These are phyloP conservation scores for Orussus abietinus DNA, from an alignment of 1,140 invertebrate genomes.

Conservation along the genomic window DNA sequence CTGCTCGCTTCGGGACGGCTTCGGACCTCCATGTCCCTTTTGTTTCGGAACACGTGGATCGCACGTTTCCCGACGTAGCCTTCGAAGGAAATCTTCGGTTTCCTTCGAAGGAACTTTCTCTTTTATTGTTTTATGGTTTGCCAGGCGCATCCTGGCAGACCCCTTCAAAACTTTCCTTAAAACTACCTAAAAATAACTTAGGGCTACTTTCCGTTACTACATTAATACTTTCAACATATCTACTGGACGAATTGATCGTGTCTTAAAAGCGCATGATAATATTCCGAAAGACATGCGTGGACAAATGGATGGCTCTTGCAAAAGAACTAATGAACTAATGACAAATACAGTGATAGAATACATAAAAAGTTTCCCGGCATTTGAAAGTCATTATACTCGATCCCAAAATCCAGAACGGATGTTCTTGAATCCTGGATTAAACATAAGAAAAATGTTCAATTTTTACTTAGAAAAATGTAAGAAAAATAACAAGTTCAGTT, in stretches of 20 bases:
- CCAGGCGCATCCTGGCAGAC: no score
- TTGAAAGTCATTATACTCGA: conserved; percentile 27
- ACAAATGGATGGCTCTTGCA: conserved; percentile 23
- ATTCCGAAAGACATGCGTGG: conserved; percentile 21
- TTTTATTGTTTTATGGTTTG: no score
- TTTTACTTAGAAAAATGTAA: conserved; percentile 22
- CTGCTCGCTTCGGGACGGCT: no score
- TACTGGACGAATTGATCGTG: conserved; percentile 21
- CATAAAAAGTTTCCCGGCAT: conserved; percentile 24
- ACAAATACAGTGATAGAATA: conserved; percentile 23
- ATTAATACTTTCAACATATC: conserved; percentile 26
- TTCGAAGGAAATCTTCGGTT: no score
- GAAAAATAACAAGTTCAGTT: conserved; percentile 20
- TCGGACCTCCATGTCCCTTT: no score
- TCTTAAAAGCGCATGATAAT: conserved; percentile 19
- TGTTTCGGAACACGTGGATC: no score
- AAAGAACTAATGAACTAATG: conserved; percentile 21
- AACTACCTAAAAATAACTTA: no score
- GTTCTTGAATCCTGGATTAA: conserved; percentile 24
- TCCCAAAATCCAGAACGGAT: conserved; percentile 24
- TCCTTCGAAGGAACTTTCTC: no score
- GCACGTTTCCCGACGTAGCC: no score
- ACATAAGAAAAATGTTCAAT: conserved; percentile 25
- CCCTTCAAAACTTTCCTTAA: no score
- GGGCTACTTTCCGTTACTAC: no score